These are phyloP conservation scores for Pseudomyrmex gracilis DNA, from an alignment of 1,140 invertebrate species.

Conservation along the genomic window DNA sequence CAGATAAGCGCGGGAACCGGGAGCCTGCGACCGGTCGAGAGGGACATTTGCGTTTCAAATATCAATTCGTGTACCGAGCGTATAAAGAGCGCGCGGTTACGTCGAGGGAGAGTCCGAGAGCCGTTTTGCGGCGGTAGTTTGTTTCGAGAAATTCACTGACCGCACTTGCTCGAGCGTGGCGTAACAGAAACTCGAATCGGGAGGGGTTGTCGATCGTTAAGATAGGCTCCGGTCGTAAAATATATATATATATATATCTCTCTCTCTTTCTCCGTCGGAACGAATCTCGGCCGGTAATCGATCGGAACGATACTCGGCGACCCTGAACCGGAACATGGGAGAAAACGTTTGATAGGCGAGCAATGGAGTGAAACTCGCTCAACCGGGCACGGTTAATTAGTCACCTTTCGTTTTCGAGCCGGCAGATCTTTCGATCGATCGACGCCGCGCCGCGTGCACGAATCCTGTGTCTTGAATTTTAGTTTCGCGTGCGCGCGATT, in stretches of 20 bases:
- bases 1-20: background rate
- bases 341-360: conserved; percentile 70
- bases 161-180: conserved; percentile 54
- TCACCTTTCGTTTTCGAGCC: conserved; percentile 70
- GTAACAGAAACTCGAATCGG: conserved; percentile 38
- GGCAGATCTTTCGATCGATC: conserved; percentile 37
- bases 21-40: background rate
- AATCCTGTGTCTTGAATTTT: background rate
- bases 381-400: conserved; percentile 70
- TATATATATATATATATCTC: conserved; percentile 14
- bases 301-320: conserved; percentile 70
- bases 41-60: conserved; percentile 23
- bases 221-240: conserved; percentile 43
- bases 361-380: conserved; percentile 67
- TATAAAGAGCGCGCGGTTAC: background rate
- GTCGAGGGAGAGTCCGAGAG: background rate
- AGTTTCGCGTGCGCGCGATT: background rate
- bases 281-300: conserved; percentile 66
- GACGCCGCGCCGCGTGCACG: background rate
- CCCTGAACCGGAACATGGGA: conserved; percentile 72
- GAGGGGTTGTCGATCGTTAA: conserved; percentile 40
- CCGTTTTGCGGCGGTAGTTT: background rate
- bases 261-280: conserved; percentile 28
- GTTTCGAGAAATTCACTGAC: conserved; percentile 45
- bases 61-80: background rate